Evolutionary conservation across 2,888 invertebrate species (phyloP).

Genomic region (Morinoia aosen): DNA sequence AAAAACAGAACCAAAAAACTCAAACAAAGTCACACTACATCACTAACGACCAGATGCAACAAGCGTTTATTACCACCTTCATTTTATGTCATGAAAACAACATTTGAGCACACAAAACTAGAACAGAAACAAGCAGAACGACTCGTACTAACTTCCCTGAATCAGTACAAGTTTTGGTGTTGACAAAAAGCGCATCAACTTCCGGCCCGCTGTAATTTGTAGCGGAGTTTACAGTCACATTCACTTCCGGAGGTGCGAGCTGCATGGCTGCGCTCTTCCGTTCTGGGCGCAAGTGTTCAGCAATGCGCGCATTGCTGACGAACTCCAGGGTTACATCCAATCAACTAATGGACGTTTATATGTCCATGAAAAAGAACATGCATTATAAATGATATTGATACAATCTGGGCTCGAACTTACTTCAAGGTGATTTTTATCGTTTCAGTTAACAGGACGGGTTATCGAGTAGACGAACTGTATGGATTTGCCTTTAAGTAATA

Average conservation of each 20-base stretch:
- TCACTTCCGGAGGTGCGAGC: conserved; percentile 12
- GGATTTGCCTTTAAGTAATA: too few relatives aligned
- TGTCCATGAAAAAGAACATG: too few relatives aligned
- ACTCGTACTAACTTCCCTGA: neutral
- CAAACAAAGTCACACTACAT: neutral
- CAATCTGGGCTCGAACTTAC: too few relatives aligned
- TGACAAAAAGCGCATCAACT: neutral
- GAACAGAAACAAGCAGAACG: neutral
- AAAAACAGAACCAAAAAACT: neutral
- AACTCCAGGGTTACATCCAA: neutral
- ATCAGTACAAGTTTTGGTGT: neutral
- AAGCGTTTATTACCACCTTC: neutral
- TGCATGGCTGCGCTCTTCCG: neutral
- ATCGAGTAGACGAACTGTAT: too few relatives aligned
- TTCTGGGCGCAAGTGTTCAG: neutral
- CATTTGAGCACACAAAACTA: neutral
- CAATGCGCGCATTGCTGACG: neutral
- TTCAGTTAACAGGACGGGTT: too few relatives aligned
- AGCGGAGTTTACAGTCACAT: neutral
- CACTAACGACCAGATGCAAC: too few relatives aligned
- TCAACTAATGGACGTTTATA: too few relatives aligned
- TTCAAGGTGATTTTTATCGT: too few relatives aligned
- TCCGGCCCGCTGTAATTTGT: neutral
- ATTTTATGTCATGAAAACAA: neutral
- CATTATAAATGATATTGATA: too few relatives aligned